phyloP scores from a whole-genome alignment of 2,888 invertebrate genomes.

The Quadriops clusia region DNA sequence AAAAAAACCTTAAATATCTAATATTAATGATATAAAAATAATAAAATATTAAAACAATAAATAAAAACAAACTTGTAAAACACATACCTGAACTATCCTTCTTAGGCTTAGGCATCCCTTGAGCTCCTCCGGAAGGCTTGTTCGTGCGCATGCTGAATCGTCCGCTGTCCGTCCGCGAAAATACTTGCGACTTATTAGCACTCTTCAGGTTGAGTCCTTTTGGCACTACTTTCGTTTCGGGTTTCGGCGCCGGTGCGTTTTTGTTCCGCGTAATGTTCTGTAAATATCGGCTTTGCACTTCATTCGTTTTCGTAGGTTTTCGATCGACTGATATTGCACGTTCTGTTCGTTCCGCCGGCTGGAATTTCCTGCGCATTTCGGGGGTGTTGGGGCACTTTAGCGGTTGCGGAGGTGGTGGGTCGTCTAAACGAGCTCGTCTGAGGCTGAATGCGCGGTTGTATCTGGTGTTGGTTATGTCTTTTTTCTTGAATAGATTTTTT shows the following conservation, averaged over 20 bases:
- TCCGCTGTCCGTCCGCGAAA: constrained; percentile 50
- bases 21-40: background rate
- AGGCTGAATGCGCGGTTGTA: constrained; percentile 65
- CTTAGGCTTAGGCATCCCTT: constrained; percentile 29
- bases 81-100: constrained; percentile 21
- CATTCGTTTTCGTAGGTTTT: constrained; percentile 29
- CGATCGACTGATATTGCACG: constrained; percentile 35
- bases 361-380: constrained; percentile 47
- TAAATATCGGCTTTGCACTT: constrained; percentile 34
- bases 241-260: constrained; percentile 16
- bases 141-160: constrained; percentile 51
- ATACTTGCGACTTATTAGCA: constrained; percentile 29
- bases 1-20: too few species aligned
- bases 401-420: constrained; percentile 35
- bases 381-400: constrained; percentile 50
- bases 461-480: constrained; percentile 42
- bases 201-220: constrained; percentile 15
- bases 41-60: constrained; percentile 4
- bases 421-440: constrained; percentile 50
- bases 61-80: background rate
- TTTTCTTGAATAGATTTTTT: constrained; percentile 31
- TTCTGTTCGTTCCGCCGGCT: constrained; percentile 25
- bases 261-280: constrained; percentile 29
- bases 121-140: constrained; percentile 32
- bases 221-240: constrained; percentile 12